Percentiles rank a stretch among this genome's conserved stretches.
phyloP scores from a whole-genome alignment of 1,140 invertebrate genomes.

The Coenobita brevimanus region DNA sequence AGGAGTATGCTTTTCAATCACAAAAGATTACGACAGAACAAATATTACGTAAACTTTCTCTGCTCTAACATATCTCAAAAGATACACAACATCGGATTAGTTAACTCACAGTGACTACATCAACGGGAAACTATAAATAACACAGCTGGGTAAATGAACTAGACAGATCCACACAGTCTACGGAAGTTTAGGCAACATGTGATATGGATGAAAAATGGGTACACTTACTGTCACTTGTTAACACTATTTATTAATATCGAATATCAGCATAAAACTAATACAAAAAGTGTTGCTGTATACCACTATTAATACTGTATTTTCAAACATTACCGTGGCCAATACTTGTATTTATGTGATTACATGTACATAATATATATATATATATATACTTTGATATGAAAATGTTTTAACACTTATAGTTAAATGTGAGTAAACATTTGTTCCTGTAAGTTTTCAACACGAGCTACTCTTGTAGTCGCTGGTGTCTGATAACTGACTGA shows the following conservation, averaged over 20 bases:
- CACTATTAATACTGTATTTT: conserved; percentile 38
- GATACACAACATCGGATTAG: conserved; percentile 45
- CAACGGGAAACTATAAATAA: conserved; percentile 51
- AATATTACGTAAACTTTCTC: no score
- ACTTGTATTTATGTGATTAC: conserved; percentile 20
- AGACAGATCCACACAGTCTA: conserved; percentile 57
- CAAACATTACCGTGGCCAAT: conserved; percentile 34
- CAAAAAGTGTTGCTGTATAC: conserved; percentile 43
- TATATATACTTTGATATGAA: conserved; percentile 56
- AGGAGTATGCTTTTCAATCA: no score
- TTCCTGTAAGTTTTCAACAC: conserved; percentile 46
- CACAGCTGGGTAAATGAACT: conserved; percentile 28
- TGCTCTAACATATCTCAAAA: conserved; percentile 14
- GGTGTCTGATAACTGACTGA: conserved; percentile 64
- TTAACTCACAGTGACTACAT: conserved; percentile 25
- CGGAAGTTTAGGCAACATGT: conserved; percentile 52
- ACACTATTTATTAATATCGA: conserved; percentile 42
- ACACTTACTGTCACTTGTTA: conserved; percentile 36
- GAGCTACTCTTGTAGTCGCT: conserved; percentile 70
- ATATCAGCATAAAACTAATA: conserved; percentile 51
- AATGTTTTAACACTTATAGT: conserved; percentile 34
- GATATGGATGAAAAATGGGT: conserved; percentile 43
- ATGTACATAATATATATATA: conserved; percentile 2
- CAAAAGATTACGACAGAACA: no score
- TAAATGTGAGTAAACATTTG: conserved; percentile 6